Percentiles rank a stretch among this genome's conserved stretches.
Evolutionary conservation across 2,888 invertebrate genomes (phyloP).

Genomic region (Callinectes sapidus): DNA sequence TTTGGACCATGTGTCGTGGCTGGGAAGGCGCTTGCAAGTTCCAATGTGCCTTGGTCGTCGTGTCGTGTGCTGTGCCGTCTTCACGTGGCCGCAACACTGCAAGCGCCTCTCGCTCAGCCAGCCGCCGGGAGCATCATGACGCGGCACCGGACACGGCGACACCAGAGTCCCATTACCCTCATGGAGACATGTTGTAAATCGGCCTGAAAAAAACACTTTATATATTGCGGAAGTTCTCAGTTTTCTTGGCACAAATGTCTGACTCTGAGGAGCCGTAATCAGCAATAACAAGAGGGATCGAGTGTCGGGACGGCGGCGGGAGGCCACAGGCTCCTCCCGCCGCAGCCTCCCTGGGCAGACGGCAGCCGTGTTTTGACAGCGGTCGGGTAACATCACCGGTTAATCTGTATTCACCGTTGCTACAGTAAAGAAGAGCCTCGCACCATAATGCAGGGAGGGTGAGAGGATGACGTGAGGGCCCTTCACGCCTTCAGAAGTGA

Average conservation of each 20-base stretch:
- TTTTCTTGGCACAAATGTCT: slow-evolving; percentile 19
- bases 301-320: slow-evolving; percentile 20
- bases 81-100: background rate
- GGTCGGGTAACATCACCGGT: slow-evolving; percentile 40
- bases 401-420: slow-evolving; percentile 41
- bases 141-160: background rate
- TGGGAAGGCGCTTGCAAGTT: slow-evolving; percentile 22
- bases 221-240: slow-evolving; percentile 24
- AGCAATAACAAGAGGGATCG: slow-evolving; percentile 34
- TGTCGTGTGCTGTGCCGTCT: background rate
- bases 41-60: background rate
- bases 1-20: slow-evolving; percentile 4
- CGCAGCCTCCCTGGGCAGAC: slow-evolving; percentile 31
- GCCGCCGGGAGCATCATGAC: background rate
- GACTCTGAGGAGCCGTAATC: slow-evolving; percentile 15
- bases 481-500: slow-evolving; percentile 20
- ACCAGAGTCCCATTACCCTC: background rate
- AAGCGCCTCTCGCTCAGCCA: background rate
- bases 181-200: slow-evolving; percentile 15
- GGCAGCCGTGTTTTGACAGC: slow-evolving; percentile 42
- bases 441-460: slow-evolving; percentile 15
- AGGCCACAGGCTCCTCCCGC: slow-evolving; percentile 28
- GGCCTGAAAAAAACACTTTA: background rate
- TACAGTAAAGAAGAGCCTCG: slow-evolving; percentile 32
- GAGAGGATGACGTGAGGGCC: background rate